phyloP scores from a whole-genome alignment of 2,888 invertebrate genomes.

The Thumatha senex region DNA sequence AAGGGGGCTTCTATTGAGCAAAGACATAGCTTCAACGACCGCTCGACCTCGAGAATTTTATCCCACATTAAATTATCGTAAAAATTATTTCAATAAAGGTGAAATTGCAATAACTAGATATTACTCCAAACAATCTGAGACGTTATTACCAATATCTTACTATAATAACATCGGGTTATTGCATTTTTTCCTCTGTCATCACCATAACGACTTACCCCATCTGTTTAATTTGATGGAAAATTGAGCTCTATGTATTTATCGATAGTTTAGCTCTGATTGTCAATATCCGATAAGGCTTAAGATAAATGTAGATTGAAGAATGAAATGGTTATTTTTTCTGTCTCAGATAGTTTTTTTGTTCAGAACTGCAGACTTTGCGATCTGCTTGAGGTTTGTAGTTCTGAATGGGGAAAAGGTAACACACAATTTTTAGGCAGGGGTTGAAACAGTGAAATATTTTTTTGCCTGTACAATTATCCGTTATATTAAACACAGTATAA shows the following conservation, averaged over 20 bases:
- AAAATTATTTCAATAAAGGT: too few species aligned
- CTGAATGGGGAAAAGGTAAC: background rate
- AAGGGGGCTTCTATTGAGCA: too few species aligned
- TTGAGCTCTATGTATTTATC: constrained; percentile 50
- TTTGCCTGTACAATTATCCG: too few species aligned
- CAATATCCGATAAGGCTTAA: constrained; percentile 11
- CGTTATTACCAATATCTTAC: constrained; percentile 8
- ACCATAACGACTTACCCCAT: constrained; percentile 56
- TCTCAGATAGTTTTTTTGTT: background rate
- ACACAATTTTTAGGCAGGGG: too few species aligned
- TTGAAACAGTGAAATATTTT: too few species aligned
- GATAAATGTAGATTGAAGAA: background rate
- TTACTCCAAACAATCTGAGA: background rate
- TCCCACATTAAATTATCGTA: too few species aligned
- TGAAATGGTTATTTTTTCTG: background rate
- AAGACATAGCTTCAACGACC: too few species aligned
- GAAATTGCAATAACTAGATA: background rate
- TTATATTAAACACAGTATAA: too few species aligned
- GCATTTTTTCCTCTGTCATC: constrained; percentile 49
- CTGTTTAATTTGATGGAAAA: constrained; percentile 73
- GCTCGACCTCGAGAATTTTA: too few species aligned
- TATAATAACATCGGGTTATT: constrained; percentile 26
- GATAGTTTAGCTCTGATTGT: constrained; percentile 38
- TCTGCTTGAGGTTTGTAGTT: background rate
- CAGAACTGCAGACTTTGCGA: background rate